phyloP scores from a whole-genome alignment of 2,113 vertebrate genomes.

The Pluvialis apricaria region DNA sequence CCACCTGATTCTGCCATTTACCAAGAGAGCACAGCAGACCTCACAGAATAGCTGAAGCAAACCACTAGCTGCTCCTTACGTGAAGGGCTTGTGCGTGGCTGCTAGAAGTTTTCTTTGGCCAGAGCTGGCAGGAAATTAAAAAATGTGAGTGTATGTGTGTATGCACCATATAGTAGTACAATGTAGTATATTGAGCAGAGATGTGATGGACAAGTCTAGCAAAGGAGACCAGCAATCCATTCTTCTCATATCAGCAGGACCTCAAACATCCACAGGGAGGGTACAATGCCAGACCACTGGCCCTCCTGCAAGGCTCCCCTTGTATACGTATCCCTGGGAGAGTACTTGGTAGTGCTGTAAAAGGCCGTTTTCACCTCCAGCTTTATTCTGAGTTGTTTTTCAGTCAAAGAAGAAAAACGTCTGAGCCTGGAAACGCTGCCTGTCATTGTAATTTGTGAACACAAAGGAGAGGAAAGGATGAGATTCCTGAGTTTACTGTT shows the following conservation, averaged over 20 bases:
- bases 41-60: neutral
- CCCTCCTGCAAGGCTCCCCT: neutral
- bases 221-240: neutral
- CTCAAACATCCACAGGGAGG: neutral
- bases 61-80: neutral
- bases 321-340: neutral
- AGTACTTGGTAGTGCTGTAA: accelerated
- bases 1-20: neutral
- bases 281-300: neutral
- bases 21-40: neutral
- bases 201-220: neutral
- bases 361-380: neutral
- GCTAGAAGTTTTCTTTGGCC: neutral
- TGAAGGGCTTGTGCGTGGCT: neutral
- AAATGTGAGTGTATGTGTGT: neutral
- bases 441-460: neutral
- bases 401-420: neutral
- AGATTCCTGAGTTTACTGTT: neutral
- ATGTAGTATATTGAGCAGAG: neutral
- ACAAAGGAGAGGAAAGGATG: neutral
- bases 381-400: neutral
- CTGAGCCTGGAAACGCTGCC: neutral
- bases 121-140: neutral
- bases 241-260: neutral
- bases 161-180: neutral